A percentile compares a stretch with the other conserved stretches of the same genome.
phyloP scores from a whole-genome alignment of 2,888 invertebrate genomes.

The Troides helena region DNA sequence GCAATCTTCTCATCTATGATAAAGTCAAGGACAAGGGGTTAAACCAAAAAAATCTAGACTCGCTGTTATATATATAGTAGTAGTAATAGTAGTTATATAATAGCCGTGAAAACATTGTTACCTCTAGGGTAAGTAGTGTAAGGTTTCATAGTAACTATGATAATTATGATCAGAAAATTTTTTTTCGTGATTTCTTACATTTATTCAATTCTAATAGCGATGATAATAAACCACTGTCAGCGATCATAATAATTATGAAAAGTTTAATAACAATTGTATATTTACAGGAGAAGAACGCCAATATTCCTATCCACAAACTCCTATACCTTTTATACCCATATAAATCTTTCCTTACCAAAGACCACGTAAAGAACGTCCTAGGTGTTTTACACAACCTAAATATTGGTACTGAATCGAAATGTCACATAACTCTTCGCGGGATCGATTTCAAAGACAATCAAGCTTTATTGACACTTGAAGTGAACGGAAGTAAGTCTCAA shows the following conservation, averaged over 20 bases:
- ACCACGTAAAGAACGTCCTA: constrained; percentile 86
- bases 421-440: constrained; percentile 46
- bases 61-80: no score
- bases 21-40: constrained; percentile 33
- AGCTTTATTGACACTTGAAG: constrained; percentile 65
- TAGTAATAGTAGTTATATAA: no score
- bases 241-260: no score
- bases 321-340: constrained; percentile 92
- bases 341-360: constrained; percentile 87
- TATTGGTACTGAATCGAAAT: constrained; percentile 54
- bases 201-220: no score
- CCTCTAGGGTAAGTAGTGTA: no score
- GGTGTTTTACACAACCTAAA: constrained; percentile 84
- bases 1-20: constrained; percentile 38
- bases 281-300: constrained; percentile 85
- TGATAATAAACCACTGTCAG: no score
- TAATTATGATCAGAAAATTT: no score
- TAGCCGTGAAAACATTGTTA: no score
- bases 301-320: constrained; percentile 83
- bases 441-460: constrained; percentile 55
- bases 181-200: no score
- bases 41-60: no score
- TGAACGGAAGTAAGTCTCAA: constrained; percentile 62
- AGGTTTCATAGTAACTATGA: no score
- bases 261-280: constrained; percentile 6